phyloP scores from a whole-genome alignment of 1,140 invertebrate species.

The Meloidogyne exigua region DNA sequence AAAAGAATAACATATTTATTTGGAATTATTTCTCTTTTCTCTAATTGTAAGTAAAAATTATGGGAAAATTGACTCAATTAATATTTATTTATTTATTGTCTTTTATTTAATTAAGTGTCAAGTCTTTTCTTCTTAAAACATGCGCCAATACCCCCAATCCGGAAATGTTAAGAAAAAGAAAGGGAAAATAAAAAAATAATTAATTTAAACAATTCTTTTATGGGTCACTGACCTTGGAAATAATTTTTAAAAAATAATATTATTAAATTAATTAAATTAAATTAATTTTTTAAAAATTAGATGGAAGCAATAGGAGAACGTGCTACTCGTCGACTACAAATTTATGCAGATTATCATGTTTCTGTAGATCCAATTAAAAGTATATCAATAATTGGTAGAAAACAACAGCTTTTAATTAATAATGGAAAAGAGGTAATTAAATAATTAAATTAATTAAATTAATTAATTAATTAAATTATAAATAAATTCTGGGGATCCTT shows the following conservation, averaged over 20 bases:
- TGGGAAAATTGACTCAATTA: no score
- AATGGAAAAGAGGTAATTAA: conserved; percentile 25
- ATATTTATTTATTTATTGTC: background rate
- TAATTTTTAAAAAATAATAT: background rate
- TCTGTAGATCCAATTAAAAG: conserved; percentile 14
- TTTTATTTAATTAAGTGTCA: background rate
- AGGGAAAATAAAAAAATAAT: background rate
- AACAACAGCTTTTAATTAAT: conserved; percentile 7
- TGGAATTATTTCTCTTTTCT: no score
- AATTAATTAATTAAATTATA: no score
- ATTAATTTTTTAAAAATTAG: background rate
- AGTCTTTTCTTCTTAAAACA: background rate
- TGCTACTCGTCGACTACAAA: background rate
- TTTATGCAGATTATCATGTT: conserved; percentile 22
- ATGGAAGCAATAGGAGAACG: conserved; percentile 12
- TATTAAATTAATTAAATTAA: background rate
- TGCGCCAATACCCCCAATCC: background rate
- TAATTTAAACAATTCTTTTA: background rate
- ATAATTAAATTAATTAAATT: background rate
- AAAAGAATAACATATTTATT: no score
- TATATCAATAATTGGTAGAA: conserved; percentile 16
- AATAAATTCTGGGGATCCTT: no score
- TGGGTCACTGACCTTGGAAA: background rate
- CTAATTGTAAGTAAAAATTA: no score
- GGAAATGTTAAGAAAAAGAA: background rate